Evolutionary conservation across 2,797 vertebrate genomes (phyloP).

Genomic region (Rhinophrynus dorsalis): DNA sequence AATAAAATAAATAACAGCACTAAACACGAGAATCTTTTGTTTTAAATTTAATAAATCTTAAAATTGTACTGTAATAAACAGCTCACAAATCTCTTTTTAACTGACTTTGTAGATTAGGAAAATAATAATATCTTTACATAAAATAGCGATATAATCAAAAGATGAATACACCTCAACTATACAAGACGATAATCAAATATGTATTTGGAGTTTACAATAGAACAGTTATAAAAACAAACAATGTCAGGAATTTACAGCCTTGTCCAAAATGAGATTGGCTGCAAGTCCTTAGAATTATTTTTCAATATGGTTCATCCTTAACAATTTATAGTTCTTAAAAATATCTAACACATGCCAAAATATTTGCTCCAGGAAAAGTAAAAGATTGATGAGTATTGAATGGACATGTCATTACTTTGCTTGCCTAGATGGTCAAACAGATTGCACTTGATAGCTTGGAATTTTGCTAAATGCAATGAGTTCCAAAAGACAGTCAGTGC

Average conservation of each 20-base stretch:
- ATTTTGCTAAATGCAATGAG: constrained; percentile 15
- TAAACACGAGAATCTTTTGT: constrained; percentile 14
- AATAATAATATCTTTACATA: constrained; percentile 16
- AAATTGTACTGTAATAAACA: constrained; percentile 28
- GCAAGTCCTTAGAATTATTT: constrained; percentile 47
- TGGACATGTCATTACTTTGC: constrained; percentile 42
- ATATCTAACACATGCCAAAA: constrained; percentile 35
- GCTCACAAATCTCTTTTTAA: constrained; percentile 39
- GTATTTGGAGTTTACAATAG: constrained; percentile 34
- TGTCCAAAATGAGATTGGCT: constrained; percentile 48
- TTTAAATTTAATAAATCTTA: constrained; percentile 25
- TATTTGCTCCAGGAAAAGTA: constrained; percentile 23
- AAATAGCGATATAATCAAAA: constrained; percentile 12
- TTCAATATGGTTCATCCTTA: constrained; percentile 42
- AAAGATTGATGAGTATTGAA: constrained; percentile 47
- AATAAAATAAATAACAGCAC: constrained; percentile 35
- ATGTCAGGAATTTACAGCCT: constrained; percentile 38
- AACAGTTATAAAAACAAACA: constrained; percentile 22
- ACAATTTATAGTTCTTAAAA: constrained; percentile 39
- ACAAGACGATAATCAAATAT: constrained; percentile 31
- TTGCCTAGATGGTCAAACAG: constrained; percentile 46
- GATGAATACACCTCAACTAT: constrained; percentile 4
- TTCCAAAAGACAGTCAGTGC: constrained; percentile 39
- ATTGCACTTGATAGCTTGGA: constrained; percentile 41
- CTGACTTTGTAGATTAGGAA: constrained; percentile 21